These are phyloP conservation scores for Araneus ventricosus DNA, from an alignment of 1,140 invertebrate species.

Conservation along the genomic window DNA sequence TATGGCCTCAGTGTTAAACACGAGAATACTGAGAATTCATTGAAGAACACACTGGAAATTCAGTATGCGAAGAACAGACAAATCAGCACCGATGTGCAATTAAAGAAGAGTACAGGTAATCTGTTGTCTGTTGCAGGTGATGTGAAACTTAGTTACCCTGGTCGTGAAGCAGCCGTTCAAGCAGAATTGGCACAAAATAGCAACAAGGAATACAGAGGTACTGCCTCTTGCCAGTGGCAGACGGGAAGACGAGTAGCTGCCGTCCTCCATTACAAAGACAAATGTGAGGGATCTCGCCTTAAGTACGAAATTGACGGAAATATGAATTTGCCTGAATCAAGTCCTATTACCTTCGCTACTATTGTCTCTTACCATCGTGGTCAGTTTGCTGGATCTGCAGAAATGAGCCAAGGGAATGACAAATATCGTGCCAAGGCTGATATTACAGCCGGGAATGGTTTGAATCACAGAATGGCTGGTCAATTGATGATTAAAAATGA, in stretches of 20 bases:
- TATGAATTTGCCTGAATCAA: constrained; percentile 29
- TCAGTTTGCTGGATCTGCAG: constrained; percentile 17
- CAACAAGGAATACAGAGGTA: constrained; percentile 59
- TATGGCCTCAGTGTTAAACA: constrained; percentile 63
- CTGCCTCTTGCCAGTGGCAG: constrained; percentile 68
- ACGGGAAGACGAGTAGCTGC: background rate
- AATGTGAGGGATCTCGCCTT: background rate
- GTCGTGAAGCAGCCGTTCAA: constrained; percentile 34
- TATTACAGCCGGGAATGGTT: background rate
- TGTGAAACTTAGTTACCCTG: constrained; percentile 58
- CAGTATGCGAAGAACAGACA: constrained; percentile 49
- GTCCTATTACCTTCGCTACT: constrained; percentile 19
- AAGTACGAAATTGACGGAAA: constrained; percentile 65
- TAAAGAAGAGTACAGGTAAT: constrained; percentile 9
- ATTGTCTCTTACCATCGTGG: background rate
- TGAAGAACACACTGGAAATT: constrained; percentile 50
- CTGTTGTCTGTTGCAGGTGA: constrained; percentile 11
- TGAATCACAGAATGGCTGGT: constrained; percentile 50
- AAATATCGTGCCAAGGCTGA: constrained; percentile 64
- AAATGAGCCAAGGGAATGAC: constrained; percentile 21
- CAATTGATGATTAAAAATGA: constrained; percentile 27
- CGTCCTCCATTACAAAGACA: constrained; percentile 65
- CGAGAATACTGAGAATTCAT: constrained; percentile 57
- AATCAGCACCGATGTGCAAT: constrained; percentile 5
- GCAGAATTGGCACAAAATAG: constrained; percentile 33